Base-by-base conservation (phyloP, 2,113 vertebrate genomes). In the Morone chrysops region DNA sequence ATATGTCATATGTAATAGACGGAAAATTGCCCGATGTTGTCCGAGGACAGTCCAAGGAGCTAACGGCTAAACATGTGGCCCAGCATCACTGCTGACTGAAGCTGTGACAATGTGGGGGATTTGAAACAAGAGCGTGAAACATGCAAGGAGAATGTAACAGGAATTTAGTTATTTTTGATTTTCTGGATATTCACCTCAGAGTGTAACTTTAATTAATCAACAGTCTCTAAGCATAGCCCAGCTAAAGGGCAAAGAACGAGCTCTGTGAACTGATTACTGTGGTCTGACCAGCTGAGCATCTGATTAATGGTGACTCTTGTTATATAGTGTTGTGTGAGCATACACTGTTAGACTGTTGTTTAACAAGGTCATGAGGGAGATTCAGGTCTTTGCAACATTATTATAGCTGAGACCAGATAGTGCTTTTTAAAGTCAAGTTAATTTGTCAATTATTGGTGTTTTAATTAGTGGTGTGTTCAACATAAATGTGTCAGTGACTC, bases 121-220 rank as follows among this genome's bases (percentile, higher is more conserved):
- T 81, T 47, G 31, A 70, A 83, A 75, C 40, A 11, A 40, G 25
- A 50, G 78, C 65, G 0, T 89, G 88, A 83, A 81, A 82, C 40
- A 51, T 36, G 56, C 22, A 13, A 18, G 63, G 70, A 81, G 60
- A 83, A 89, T 80, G 70, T 20, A 62, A 57, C 76, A 70, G 47
- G 66, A 69, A 17, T 83, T 73, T 81, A 25, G 10, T 70, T 70
- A 12, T 82, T 13, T 56, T 22, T 18, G 22, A 57, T 57, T 57
- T 57, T 57, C 12, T 57, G n/a, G 56, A 25, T 57, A 31, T 57
- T 56, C 54, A 56, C 1, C n/a, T 12, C 50, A 51, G 50, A 6
- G 14, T 20, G 17, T 51, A 18, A 2, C 17, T 6, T 50, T 5
- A 31, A 31, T 31, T 31, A 31, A 31, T 31, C 31, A 31, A 31